A percentile compares a stretch with the other conserved stretches of the same genome.
Evolutionary conservation across 2,888 invertebrate species (phyloP).

Genomic region (Epinotia bilunana): DNA sequence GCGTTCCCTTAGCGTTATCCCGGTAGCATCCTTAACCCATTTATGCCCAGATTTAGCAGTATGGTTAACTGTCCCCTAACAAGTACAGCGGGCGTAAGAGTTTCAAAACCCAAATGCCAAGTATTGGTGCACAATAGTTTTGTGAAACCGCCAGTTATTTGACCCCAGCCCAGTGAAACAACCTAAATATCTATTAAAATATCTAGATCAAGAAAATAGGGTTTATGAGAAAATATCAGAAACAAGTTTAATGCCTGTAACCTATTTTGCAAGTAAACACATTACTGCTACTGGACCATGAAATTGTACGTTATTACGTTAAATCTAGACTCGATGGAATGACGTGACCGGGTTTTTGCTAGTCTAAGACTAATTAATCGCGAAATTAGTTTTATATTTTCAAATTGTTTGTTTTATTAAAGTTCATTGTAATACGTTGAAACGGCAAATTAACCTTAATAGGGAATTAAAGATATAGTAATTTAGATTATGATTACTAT

Average conservation of each 20-base stretch:
- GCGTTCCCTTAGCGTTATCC: too few species aligned
- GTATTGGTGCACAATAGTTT: conserved; percentile 2
- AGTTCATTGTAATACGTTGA: too few species aligned
- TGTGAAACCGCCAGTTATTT: too few species aligned
- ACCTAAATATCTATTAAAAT: conserved; percentile 31
- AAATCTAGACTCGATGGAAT: conserved; percentile 34
- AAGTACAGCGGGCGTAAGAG: too few species aligned
- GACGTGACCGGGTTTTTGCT: conserved; percentile 34
- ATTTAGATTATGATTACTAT: too few species aligned
- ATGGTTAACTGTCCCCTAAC: too few species aligned
- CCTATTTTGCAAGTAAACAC: conserved; percentile 31
- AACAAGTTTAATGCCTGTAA: conserved; percentile 20
- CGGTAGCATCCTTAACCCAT: too few species aligned
- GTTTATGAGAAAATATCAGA: conserved; percentile 31
- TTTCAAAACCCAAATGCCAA: not conserved
- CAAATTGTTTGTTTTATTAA: not conserved
- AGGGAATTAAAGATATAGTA: too few species aligned
- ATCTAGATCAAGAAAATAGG: conserved; percentile 9
- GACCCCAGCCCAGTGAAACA: too few species aligned
- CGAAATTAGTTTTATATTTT: conserved; percentile 14
- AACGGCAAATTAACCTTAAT: too few species aligned
- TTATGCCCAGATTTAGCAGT: too few species aligned
- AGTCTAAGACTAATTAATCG: conserved; percentile 21
- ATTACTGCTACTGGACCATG: conserved; percentile 32
- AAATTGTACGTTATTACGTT: conserved; percentile 33